Evolutionary conservation across 2,888 invertebrate genomes (phyloP).

Genomic region (Microctonus hyperodae): DNA sequence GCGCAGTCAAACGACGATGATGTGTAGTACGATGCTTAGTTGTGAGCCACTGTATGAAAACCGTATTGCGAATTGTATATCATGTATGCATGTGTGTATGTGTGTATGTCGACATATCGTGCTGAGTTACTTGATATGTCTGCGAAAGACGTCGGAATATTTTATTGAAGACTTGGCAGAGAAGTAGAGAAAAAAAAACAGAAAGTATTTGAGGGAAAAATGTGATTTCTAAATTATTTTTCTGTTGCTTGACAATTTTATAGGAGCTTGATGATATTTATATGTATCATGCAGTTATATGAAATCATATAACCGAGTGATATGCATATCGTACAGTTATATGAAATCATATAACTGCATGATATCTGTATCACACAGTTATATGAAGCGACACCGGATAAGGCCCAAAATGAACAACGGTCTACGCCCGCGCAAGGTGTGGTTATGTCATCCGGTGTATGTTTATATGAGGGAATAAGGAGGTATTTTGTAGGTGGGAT

Average conservation of each 20-base stretch:
- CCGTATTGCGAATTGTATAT: background rate
- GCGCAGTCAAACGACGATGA: background rate
- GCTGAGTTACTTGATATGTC: background rate
- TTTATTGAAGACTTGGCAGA: background rate
- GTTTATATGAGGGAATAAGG: too few species aligned
- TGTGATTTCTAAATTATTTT: too few species aligned
- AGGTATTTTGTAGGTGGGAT: background rate
- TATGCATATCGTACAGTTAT: too few species aligned
- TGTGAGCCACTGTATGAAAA: too few species aligned
- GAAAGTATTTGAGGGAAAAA: background rate
- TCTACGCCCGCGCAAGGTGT: conserved; percentile 11
- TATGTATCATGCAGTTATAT: too few species aligned
- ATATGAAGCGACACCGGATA: too few species aligned
- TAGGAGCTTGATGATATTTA: too few species aligned
- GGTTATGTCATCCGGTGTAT: background rate
- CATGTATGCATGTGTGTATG: too few species aligned
- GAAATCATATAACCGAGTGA: too few species aligned
- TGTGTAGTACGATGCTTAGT: background rate
- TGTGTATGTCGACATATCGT: background rate
- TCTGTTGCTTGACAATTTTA: too few species aligned
- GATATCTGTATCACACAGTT: too few species aligned
- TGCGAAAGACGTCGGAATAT: background rate
- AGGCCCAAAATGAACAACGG: conserved; percentile 8
- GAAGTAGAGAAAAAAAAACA: background rate
- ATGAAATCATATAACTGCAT: too few species aligned